Evolutionary conservation across 2,113 vertebrate genomes (phyloP).

Genomic region (Burhinus oedicnemus): DNA sequence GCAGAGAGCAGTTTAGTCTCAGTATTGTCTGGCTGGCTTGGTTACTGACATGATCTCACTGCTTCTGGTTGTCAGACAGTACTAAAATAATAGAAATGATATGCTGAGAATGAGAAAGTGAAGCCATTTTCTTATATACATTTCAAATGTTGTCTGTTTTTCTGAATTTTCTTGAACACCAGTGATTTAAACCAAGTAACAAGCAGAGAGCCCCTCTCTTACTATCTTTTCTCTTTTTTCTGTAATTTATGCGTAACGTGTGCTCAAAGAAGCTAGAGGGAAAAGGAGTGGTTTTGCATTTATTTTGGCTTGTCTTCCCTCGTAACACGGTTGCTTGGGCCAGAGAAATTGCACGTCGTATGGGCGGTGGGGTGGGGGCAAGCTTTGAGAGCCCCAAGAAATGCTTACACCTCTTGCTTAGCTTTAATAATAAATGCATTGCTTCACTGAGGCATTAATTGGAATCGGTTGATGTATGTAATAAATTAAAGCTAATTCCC

Average conservation of each 20-base stretch:
- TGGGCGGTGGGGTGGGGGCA: background rate
- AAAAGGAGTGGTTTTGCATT: background rate
- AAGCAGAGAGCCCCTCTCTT: background rate
- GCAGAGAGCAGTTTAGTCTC: constrained; percentile 7
- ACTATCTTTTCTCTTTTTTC: background rate
- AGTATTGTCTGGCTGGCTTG: constrained; percentile 49
- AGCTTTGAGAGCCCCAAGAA: background rate
- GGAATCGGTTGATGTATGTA: background rate
- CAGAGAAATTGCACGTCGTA: background rate
- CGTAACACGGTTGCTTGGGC: background rate
- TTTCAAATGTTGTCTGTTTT: background rate
- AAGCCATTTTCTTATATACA: background rate
- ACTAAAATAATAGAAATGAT: background rate
- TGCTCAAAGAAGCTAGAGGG: constrained; percentile 3
- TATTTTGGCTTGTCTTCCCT: constrained; percentile 32
- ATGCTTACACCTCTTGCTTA: background rate
- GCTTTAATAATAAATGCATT: background rate
- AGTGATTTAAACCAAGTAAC: background rate
- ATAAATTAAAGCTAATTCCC: background rate
- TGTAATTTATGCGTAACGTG: background rate
- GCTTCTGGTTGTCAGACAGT: constrained; percentile 43
- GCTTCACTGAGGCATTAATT: background rate
- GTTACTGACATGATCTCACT: constrained; percentile 54
- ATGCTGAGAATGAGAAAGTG: background rate
- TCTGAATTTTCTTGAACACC: background rate